Evolutionary conservation across 35 echinoderm and acorn worm species (phyloP).

Genomic region (Ophiothrix spiculata): DNA sequence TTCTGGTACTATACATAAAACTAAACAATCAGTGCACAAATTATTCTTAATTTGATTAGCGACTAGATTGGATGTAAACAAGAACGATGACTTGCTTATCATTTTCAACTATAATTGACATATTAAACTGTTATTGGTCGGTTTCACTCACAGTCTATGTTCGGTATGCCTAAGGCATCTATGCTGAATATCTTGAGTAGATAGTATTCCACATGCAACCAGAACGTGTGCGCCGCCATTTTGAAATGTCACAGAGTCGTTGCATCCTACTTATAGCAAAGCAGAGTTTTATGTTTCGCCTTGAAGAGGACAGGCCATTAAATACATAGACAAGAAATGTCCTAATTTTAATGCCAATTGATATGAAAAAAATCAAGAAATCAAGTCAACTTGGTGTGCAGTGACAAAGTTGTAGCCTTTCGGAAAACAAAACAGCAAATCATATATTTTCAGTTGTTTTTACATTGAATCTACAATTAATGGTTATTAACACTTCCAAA

Average conservation of each 20-base stretch:
- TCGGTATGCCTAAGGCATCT: slow-evolving; percentile 9
- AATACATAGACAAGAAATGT: not conserved
- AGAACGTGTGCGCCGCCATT: not conserved
- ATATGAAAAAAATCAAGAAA: no score
- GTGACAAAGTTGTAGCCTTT: no score
- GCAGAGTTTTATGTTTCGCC: not conserved
- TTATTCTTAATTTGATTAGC: not conserved
- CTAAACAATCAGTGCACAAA: not conserved
- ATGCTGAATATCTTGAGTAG: not conserved
- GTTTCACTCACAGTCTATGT: slow-evolving; percentile 1
- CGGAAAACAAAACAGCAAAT: no score
- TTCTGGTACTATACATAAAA: no score
- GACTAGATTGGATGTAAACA: not conserved
- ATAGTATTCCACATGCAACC: slow-evolving; percentile 1
- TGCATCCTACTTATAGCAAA: not conserved
- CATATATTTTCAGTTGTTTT: no score
- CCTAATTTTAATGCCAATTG: not conserved
- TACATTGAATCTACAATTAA: no score
- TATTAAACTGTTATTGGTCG: slow-evolving; percentile 3
- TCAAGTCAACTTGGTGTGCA: no score
- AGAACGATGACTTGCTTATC: not conserved
- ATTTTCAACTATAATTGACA: not conserved
- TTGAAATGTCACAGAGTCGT: not conserved
- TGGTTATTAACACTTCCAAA: no score
- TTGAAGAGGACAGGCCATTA: not conserved